A percentile compares a stretch with the other conserved stretches of the same genome.
Conservation (phyloP, 1,140 invertebrate species). For the Zaprionus lachaisei region DNA sequence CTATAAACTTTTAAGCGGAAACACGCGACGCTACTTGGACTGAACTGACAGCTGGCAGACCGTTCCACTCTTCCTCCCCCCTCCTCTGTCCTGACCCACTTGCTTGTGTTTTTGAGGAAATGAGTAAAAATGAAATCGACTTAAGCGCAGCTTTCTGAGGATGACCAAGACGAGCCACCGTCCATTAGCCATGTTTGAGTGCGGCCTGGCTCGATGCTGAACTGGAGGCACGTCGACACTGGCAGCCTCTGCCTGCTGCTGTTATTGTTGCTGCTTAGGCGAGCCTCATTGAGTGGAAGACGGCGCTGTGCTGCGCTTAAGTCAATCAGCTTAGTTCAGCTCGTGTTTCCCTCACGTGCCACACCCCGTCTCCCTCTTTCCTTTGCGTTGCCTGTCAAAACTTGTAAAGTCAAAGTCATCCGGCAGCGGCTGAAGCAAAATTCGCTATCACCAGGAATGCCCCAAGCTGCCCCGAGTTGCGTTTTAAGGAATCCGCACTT, state of each 20-base stretch:
- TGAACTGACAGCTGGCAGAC: slow-evolving; percentile 15
- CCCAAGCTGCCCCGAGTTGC: neutral
- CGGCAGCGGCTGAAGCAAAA: neutral
- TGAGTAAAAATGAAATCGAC: slow-evolving; percentile 65
- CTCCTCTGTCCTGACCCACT: neutral
- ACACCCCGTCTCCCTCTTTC: neutral
- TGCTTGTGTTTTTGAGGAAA: slow-evolving; percentile 19
- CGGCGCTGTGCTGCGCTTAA: slow-evolving; percentile 23
- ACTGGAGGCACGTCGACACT: slow-evolving; percentile 61
- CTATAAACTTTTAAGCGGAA: slow-evolving; percentile 70
- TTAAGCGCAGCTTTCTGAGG: slow-evolving; percentile 53
- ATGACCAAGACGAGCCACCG: slow-evolving; percentile 32
- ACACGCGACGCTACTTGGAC: slow-evolving; percentile 56
- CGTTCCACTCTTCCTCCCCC: neutral
- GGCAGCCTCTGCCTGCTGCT: slow-evolving; percentile 19
- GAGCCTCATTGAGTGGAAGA: slow-evolving; percentile 59
- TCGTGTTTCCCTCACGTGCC: neutral
- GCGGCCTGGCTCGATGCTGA: slow-evolving; percentile 22
- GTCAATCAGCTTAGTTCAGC: slow-evolving; percentile 63
- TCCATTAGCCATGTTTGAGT: slow-evolving; percentile 55
- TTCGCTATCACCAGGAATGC: slow-evolving; percentile 16
- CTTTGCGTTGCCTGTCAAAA: slow-evolving; percentile 42
- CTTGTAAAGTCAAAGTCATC: slow-evolving; percentile 35
- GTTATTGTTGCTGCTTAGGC: slow-evolving; percentile 21
- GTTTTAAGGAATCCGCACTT: neutral